Evolutionary conservation across 2,888 invertebrate species (phyloP).

Genomic region (Napeogenes inachia): DNA sequence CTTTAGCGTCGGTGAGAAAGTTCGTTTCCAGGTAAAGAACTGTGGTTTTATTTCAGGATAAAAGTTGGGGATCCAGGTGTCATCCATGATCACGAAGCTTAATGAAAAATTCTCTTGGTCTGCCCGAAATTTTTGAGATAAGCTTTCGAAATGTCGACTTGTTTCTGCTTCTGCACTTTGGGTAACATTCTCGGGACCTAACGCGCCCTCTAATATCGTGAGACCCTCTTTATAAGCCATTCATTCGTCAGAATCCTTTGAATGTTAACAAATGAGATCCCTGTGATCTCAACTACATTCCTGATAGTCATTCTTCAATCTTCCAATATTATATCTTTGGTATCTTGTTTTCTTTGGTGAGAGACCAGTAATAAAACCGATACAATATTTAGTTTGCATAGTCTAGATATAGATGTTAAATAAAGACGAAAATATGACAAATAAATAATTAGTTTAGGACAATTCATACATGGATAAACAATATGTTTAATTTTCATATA

Average conservation of each 20-base stretch:
- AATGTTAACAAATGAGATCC: conserved; percentile 29
- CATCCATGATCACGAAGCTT: conserved; percentile 31
- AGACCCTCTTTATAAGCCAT: conserved; percentile 29
- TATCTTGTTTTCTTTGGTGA: conserved; percentile 27
- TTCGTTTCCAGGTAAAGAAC: conserved; percentile 26
- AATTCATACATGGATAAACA: too few species aligned
- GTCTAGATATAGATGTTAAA: too few species aligned
- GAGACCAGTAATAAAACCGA: neutral
- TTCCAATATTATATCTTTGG: conserved; percentile 27
- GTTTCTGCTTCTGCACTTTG: conserved; percentile 21
- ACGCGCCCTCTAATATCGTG: conserved; percentile 10
- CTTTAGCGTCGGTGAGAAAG: conserved; percentile 25
- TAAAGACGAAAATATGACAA: too few species aligned
- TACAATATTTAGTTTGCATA: too few species aligned
- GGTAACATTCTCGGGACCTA: conserved; percentile 32
- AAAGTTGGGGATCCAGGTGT: conserved; percentile 30
- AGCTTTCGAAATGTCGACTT: conserved; percentile 26
- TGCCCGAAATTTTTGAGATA: conserved; percentile 22
- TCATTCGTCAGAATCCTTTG: conserved; percentile 27
- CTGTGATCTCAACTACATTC: conserved; percentile 29
- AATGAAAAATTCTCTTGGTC: conserved; percentile 24
- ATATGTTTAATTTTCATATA: too few species aligned
- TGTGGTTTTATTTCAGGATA: conserved; percentile 27
- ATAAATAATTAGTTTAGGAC: too few species aligned
- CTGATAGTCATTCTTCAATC: conserved; percentile 29